These are phyloP conservation scores for Chrysotoxum bicinctum DNA, from an alignment of 2,888 invertebrate species.

Conservation along the genomic window DNA sequence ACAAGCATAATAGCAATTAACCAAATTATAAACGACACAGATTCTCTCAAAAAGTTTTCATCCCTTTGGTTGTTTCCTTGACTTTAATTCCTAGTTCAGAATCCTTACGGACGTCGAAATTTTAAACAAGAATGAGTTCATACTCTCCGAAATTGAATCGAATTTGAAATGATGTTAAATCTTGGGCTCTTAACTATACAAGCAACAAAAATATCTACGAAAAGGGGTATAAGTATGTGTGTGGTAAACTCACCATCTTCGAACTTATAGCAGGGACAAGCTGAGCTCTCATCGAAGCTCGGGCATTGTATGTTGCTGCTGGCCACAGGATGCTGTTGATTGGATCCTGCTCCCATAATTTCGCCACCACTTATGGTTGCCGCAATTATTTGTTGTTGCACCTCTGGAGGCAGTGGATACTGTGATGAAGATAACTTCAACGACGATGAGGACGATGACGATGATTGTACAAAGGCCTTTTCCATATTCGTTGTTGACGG, in stretches of 20 bases:
- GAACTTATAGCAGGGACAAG: constrained; percentile 95
- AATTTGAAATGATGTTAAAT: neutral
- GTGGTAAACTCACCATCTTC: constrained; percentile 87
- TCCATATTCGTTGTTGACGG: constrained; percentile 76
- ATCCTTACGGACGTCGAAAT: neutral
- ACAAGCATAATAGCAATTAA: neutral
- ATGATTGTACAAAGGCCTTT: constrained; percentile 74
- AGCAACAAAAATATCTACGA: neutral
- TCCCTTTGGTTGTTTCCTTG: neutral
- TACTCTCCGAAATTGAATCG: neutral
- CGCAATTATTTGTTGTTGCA: constrained; percentile 73
- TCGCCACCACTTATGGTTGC: constrained; percentile 76
- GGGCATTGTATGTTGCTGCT: constrained; percentile 84
- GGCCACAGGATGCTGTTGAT: constrained; percentile 60
- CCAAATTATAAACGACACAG: constrained; percentile 9
- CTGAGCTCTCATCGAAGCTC: constrained; percentile 88
- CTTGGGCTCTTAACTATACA: neutral
- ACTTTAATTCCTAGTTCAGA: neutral
- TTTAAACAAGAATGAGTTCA: neutral
- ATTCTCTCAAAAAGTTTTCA: neutral
- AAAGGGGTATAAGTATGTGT: too few relatives aligned
- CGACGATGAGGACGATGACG: constrained; percentile 67
- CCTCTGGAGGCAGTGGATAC: constrained; percentile 67
- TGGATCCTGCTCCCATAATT: constrained; percentile 50
- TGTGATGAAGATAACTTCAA: constrained; percentile 57